Evolutionary conservation across 2,888 invertebrate species (phyloP), one percentile per base, ranked within the genome.

Genomic region (Acronicta leporina): DNA sequence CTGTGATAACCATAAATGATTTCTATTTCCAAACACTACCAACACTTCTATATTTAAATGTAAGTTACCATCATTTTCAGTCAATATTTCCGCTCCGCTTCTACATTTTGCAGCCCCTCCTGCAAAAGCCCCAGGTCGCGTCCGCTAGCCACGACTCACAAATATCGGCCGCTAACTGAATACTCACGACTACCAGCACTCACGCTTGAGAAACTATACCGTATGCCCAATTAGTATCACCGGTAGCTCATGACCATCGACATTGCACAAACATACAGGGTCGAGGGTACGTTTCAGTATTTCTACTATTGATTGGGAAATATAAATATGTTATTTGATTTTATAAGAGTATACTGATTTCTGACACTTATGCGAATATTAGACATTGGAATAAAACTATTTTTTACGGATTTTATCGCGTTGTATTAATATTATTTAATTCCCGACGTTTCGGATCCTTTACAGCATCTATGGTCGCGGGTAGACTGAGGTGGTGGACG

Each of bases 111-210:
- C 13, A 49, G 62, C 75, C 51, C 38, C 9, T 14, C 30, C 44
- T 20, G 30, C 10, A 25, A 53, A 44, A 59, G 60, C 43, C 60
- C 61, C 65, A 62, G 67, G 68, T 7, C 46, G 49, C 42, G 56
- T 38, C 48, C 68, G 51, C 73, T 65, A 53, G 56, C 47, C 77
- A 87, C 85, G 87, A 87, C 60, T 51, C 47, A 63, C 85, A 85
- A 84, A 82, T 77, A 83, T 41, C 5, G 8, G 53, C 48, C 77
- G 83, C 86, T 89, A 89, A 89, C 80, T 62, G 62, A 30, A 25
- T 47, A 33, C 71, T 84, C 89, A 89, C 89, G 90, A 82, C 38
- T 38, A 15, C 20, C 43, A 47, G 58, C 47, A 46, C 71, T 71
- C 77, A 60, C 68, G 75, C 74, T 76, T 73, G 60, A 69, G 80